Evolutionary conservation across 2,888 invertebrate genomes (phyloP).

Genomic region (Rhagophthalmus giganteus): DNA sequence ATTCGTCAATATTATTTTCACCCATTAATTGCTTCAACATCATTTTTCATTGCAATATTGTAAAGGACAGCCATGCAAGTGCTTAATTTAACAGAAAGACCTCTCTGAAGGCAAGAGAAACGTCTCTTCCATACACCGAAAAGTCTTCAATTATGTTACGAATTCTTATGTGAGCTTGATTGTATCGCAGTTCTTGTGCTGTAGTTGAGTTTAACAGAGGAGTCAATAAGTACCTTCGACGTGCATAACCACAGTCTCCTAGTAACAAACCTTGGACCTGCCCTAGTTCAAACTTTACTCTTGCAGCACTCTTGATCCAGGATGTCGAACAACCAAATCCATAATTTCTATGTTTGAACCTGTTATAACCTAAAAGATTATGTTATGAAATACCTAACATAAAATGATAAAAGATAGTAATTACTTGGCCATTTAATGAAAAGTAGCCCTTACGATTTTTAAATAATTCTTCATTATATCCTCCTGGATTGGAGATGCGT

Average conservation of each 20-base stretch:
- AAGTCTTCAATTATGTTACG: not conserved
- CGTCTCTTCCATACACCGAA: not conserved
- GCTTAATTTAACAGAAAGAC: not conserved
- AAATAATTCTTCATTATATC: not conserved
- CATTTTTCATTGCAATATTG: not conserved
- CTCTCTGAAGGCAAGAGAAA: not conserved
- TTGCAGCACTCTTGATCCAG: not conserved
- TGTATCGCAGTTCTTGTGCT: not conserved
- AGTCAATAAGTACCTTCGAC: not conserved
- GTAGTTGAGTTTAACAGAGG: not conserved
- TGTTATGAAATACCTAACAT: no score
- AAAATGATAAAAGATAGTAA: no score
- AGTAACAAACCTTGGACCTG: not conserved
- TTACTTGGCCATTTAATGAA: not conserved
- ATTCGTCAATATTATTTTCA: no score
- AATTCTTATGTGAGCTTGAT: not conserved
- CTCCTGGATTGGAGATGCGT: not conserved
- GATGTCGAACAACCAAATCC: not conserved
- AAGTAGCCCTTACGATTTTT: not conserved
- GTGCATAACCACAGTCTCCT: not conserved
- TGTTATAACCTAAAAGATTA: no score
- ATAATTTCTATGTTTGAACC: not conserved
- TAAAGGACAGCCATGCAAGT: not conserved
- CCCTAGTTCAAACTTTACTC: not conserved
- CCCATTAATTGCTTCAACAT: no score